phyloP scores from a whole-genome alignment of 2,797 vertebrate species.

The Smutsia temminckii region DNA sequence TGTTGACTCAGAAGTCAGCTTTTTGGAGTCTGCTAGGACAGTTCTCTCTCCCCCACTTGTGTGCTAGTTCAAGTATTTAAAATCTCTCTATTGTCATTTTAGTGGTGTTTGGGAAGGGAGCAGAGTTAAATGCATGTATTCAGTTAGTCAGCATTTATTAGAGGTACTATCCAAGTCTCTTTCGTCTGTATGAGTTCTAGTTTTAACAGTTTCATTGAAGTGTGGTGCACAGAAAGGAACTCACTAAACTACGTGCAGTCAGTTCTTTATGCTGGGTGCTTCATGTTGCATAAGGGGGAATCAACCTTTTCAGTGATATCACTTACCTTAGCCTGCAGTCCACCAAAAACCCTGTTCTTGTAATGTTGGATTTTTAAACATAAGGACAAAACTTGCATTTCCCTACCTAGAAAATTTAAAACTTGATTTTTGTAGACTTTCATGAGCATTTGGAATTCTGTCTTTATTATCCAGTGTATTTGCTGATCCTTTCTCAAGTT shows the following conservation, averaged over 20 bases:
- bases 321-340: background rate
- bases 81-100: background rate
- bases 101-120: background rate
- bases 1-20: background rate
- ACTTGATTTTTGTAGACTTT: background rate
- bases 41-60: background rate
- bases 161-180: background rate
- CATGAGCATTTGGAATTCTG: background rate
- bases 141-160: background rate
- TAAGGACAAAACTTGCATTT: conserved; percentile 6
- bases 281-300: background rate
- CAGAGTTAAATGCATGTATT: background rate
- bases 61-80: conserved; percentile 17
- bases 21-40: background rate
- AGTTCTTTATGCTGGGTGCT: background rate
- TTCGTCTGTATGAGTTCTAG: background rate
- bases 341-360: background rate
- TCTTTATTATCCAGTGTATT: background rate
- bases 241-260: background rate
- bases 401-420: background rate
- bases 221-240: background rate
- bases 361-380: background rate
- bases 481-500: conserved; percentile 9
- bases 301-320: background rate
- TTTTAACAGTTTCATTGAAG: conserved; percentile 5